Percentiles rank a stretch among this genome's conserved stretches.
Evolutionary conservation across 2,797 vertebrate genomes (phyloP).

Genomic region (Crypturellus tataupa): DNA sequence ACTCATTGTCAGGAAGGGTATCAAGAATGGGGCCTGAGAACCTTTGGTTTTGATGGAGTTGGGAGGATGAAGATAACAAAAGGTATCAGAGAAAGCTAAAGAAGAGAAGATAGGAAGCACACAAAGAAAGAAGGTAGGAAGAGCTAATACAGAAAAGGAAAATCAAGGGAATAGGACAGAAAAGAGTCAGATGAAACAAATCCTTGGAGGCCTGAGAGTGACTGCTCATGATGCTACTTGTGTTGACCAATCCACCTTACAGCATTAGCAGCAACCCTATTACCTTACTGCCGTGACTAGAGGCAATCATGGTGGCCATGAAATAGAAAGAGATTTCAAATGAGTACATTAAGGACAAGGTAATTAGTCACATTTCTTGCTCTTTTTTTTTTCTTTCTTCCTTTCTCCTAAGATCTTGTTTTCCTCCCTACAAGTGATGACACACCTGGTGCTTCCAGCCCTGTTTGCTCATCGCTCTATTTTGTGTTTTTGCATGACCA

Average conservation of each 20-base stretch:
- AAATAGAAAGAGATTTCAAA: not conserved
- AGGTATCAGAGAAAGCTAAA: not conserved
- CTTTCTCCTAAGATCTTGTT: not conserved
- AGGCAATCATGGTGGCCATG: not conserved
- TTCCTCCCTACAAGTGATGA: not conserved
- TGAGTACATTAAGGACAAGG: not conserved
- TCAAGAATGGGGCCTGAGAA: not conserved
- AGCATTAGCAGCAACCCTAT: not conserved
- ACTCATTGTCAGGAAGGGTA: not conserved
- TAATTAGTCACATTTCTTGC: not conserved
- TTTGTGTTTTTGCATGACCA: not conserved
- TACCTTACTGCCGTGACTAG: not conserved
- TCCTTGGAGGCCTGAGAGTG: not conserved
- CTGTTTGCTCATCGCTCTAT: not conserved
- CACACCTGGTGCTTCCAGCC: not conserved
- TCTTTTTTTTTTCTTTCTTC: not conserved
- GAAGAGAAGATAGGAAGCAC: not conserved
- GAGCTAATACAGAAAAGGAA: constrained; percentile 12
- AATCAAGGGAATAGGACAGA: not conserved
- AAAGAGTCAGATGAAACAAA: constrained; percentile 18
- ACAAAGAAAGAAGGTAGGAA: constrained; percentile 25
- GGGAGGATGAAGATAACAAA: not conserved
- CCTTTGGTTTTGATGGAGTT: not conserved
- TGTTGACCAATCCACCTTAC: not conserved
- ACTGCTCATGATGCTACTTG: not conserved